A percentile compares a stretch with the other conserved stretches of the same genome.
phyloP scores from a whole-genome alignment of 2,888 invertebrate species.

The Lacanobia wlatinum region DNA sequence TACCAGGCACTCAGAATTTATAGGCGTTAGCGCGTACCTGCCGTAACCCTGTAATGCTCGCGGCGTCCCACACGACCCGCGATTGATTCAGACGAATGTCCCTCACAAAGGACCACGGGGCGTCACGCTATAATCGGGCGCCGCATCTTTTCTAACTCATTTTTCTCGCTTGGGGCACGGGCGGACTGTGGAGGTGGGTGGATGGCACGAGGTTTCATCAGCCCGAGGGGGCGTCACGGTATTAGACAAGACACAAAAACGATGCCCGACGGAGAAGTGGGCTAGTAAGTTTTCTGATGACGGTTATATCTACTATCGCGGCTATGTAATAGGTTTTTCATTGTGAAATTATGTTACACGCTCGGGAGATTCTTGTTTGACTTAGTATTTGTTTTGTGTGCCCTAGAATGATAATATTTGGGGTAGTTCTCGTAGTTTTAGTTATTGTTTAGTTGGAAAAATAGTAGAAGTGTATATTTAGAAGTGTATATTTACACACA shows the following conservation, averaged over 20 bases:
- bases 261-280: slow-evolving; percentile 85
- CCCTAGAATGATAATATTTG: slow-evolving; percentile 9
- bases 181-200: slow-evolving; percentile 66
- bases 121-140: slow-evolving; percentile 88
- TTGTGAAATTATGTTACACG: slow-evolving; percentile 62
- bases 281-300: slow-evolving; percentile 86
- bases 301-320: slow-evolving; percentile 77
- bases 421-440: not conserved
- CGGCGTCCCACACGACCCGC: slow-evolving; percentile 77
- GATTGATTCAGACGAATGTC: slow-evolving; percentile 89
- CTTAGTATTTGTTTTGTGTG: slow-evolving; percentile 30
- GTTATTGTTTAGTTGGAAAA: not conserved
- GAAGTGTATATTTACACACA: not conserved
- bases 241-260: slow-evolving; percentile 91
- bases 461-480: not conserved
- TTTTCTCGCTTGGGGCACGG: slow-evolving; percentile 88
- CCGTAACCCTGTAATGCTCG: slow-evolving; percentile 75
- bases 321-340: slow-evolving; percentile 67
- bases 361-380: slow-evolving; percentile 29
- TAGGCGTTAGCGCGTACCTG: slow-evolving; percentile 72
- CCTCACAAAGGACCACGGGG: slow-evolving; percentile 83
- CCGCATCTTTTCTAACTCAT: slow-evolving; percentile 91
- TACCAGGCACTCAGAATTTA: slow-evolving; percentile 74
- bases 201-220: slow-evolving; percentile 80
- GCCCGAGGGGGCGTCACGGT: slow-evolving; percentile 87